Base-by-base conservation (phyloP, 2,113 vertebrate genomes). In the Vidua macroura region DNA sequence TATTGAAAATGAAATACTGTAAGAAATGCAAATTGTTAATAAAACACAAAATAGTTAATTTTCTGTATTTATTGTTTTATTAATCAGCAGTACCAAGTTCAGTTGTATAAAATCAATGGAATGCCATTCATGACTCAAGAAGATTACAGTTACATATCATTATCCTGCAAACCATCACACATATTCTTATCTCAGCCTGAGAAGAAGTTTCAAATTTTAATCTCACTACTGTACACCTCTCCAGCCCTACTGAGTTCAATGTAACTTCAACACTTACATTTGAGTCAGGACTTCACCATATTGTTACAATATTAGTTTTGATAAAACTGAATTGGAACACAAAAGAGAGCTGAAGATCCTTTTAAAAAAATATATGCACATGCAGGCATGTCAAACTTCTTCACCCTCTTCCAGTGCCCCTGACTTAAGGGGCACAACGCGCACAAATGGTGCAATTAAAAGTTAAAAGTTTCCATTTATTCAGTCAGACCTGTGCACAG, bases 21-120 rank as follows among this genome's bases (percentile, higher is more conserved):
- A 91, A 51, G 92, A 96, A 92, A 88, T 85, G 73, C 80, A 98
- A 97, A 97, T 97, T 96, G 94, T 98, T 97, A 95, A 95, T 95
- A 97, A 95, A 88, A 90, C 62, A 80, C 46, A 51, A 82, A 97
- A 95, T 90, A 94, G 49, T 87, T 95, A 23, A 52, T 86, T 97
- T 96, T 46, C 82, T 87, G 31, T 85, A 83, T 88, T 95, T 96
- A 80, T 67, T 85, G 41, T 85, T 93, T 88, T 90, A 87, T 86
- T 93, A 92, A 93, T 92, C 69, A 75, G 46, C 5, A 21, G 39
- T 68, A 70, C 13, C 56, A 55, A 76, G 39, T 55, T 87, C 41
- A 68, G 60, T 41, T 79, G 59, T 55, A 82, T 15, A 86, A 93
- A 77, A 90, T 49, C 85, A 92, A 58, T 13, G 10, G 68, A 63